Percentiles rank a stretch among this genome's conserved stretches.
phyloP scores from a whole-genome alignment of 1,140 invertebrate genomes.

The Drosophila kohkoa region DNA sequence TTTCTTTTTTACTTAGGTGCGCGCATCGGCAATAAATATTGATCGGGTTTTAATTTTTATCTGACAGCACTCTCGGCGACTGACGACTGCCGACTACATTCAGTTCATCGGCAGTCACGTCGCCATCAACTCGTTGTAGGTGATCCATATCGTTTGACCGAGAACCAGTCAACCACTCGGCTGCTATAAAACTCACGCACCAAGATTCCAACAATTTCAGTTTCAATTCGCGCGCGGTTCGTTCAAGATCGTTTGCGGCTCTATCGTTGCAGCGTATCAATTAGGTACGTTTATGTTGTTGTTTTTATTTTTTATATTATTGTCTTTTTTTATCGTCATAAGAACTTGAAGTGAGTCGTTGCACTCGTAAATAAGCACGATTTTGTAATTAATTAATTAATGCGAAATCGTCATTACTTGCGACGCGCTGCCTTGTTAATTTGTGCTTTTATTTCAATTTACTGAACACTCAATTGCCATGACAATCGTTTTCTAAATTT shows the following conservation, averaged over 20 bases:
- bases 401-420: slow-evolving; percentile 17
- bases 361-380: slow-evolving; percentile 10
- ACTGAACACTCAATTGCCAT: background rate
- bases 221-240: slow-evolving; percentile 55
- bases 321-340: slow-evolving; percentile 1
- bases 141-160: slow-evolving; percentile 17
- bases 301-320: background rate
- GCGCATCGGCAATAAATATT: slow-evolving; percentile 62
- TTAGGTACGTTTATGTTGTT: slow-evolving; percentile 16
- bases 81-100: background rate
- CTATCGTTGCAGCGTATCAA: slow-evolving; percentile 12
- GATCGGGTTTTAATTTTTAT: slow-evolving; percentile 51
- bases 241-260: slow-evolving; percentile 55
- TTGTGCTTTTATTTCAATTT: slow-evolving; percentile 13
- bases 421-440: slow-evolving; percentile 2
- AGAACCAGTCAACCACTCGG: slow-evolving; percentile 6
- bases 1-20: slow-evolving; percentile 8
- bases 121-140: slow-evolving; percentile 1
- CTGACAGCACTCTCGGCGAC: slow-evolving; percentile 35
- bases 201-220: slow-evolving; percentile 64
- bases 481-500: slow-evolving; percentile 12
- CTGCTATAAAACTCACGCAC: slow-evolving; percentile 65
- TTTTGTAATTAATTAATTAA: slow-evolving; percentile 24
- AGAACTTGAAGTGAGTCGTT: slow-evolving; percentile 26
- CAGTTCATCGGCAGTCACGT: slow-evolving; percentile 45